Percentiles rank a stretch among this genome's conserved stretches.
Evolutionary conservation across 2,113 vertebrate genomes (phyloP).

Genomic region (Tiliqua scincoides): DNA sequence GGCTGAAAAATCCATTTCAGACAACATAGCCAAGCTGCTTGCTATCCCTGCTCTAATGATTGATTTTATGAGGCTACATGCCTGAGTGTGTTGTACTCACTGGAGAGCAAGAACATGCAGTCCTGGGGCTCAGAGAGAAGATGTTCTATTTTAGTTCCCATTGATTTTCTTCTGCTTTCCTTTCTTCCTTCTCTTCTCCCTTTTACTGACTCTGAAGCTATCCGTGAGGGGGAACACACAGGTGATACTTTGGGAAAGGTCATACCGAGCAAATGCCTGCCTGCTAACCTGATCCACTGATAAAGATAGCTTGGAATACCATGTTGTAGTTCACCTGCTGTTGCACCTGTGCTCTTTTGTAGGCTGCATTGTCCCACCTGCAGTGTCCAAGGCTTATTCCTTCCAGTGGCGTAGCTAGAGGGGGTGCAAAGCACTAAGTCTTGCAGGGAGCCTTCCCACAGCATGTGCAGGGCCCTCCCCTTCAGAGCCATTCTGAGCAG

Average conservation of each 20-base stretch:
- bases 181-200: background rate
- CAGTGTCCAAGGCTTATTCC: background rate
- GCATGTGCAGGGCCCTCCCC: too few relatives aligned
- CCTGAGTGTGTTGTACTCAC: background rate
- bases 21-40: background rate
- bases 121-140: background rate
- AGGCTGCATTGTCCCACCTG: background rate
- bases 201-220: background rate
- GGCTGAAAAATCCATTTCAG: background rate
- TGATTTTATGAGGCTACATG: background rate
- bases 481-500: too few relatives aligned
- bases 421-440: too few relatives aligned
- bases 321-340: too few relatives aligned
- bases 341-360: background rate
- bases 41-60: background rate
- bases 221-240: rapidly evolving
- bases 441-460: too few relatives aligned
- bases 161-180: background rate
- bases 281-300: background rate
- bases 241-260: background rate
- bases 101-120: background rate
- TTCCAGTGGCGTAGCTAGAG: too few relatives aligned
- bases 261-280: background rate
- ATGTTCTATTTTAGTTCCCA: background rate
- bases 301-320: background rate